Conservation (phyloP, 2,797 vertebrate genomes). For the Melanotaenia nigrans region DNA sequence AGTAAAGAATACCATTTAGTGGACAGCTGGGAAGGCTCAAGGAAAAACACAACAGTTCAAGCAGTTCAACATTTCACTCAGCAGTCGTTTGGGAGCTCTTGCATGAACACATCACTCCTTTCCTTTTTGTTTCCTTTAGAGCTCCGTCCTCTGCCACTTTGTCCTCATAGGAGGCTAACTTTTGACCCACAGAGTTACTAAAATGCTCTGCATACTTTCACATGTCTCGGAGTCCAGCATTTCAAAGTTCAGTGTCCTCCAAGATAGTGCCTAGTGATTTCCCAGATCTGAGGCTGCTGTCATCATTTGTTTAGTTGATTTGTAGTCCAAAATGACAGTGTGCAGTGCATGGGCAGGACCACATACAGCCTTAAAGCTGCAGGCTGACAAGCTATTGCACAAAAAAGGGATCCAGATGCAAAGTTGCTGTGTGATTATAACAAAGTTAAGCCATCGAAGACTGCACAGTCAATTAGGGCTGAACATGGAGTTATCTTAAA, state of each 20-base stretch:
- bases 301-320: slow-evolving; percentile 53
- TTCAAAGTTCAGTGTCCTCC: slow-evolving; percentile 66
- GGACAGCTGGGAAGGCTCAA: slow-evolving; percentile 54
- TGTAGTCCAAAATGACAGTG: slow-evolving; percentile 24
- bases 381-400: slow-evolving; percentile 9
- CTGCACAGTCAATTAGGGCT: background rate
- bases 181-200: slow-evolving; percentile 37
- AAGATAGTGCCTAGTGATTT: slow-evolving; percentile 48
- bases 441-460: background rate
- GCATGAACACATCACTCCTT: slow-evolving; percentile 34
- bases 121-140: slow-evolving; percentile 5
- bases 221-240: slow-evolving; percentile 48
- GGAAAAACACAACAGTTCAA: slow-evolving; percentile 26
- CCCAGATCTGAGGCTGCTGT: slow-evolving; percentile 51
- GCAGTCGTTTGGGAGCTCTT: slow-evolving; percentile 18
- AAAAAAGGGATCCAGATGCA: background rate
- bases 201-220: slow-evolving; percentile 46
- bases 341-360: slow-evolving; percentile 9
- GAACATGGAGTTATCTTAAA: background rate
- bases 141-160: slow-evolving; percentile 18
- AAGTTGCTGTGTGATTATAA: slow-evolving; percentile 14
- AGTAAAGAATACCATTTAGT: slow-evolving; percentile 8
- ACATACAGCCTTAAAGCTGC: slow-evolving; percentile 4
- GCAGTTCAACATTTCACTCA: slow-evolving; percentile 47
- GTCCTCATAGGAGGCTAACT: slow-evolving; percentile 14